Evolutionary conservation across 1,140 invertebrate genomes (phyloP), one percentile per base, ranked within the genome.

Genomic region (Acromyrmex echinatior): DNA sequence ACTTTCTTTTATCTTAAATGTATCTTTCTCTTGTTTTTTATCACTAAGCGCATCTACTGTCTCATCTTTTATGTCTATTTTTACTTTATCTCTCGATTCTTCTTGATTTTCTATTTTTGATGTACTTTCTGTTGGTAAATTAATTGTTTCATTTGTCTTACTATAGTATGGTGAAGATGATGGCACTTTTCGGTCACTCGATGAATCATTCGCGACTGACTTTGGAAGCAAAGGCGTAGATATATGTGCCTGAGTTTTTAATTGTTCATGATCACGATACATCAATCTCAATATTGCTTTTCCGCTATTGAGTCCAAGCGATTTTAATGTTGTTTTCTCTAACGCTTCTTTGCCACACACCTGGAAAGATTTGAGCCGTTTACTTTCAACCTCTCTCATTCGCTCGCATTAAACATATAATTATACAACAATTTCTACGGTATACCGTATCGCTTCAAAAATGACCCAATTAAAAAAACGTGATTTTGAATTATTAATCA

Each of bases 281-380:
- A 96, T 93, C 65, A 97, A 92, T 80, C 97, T 95, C 80, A 98
- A 94, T 95, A 97, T 96, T 25, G 97, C 98, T 93, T 97, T 96
- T 12, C 98, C 98, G 86, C 96, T 96, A 31, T 97, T 97, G 49
- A 98, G 95, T 10, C 98, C 98, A 58, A 99, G 94, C 35, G 96
- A 97, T 88, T 97, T 96, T 18, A 98, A 95, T 3, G 97, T 97
- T 51, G 97, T 98, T 62, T 95, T 95, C 91, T 96, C 95, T 53
- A 98, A 95, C 21, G 96, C 96, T 65, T 96, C 92, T 91, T 95
- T 92, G 9, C 98, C 98, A 92, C 96, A 96, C 21, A 98, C 96
- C 96, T 95, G 90, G 80, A 58, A 91, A 79, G 5, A 53, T n/a
- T 39, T 53, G 16, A 68, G 0, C 21, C 9, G 7, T 58, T 51